Conservation (phyloP, 1,140 invertebrate genomes). For the Branchinecta lindahli region DNA sequence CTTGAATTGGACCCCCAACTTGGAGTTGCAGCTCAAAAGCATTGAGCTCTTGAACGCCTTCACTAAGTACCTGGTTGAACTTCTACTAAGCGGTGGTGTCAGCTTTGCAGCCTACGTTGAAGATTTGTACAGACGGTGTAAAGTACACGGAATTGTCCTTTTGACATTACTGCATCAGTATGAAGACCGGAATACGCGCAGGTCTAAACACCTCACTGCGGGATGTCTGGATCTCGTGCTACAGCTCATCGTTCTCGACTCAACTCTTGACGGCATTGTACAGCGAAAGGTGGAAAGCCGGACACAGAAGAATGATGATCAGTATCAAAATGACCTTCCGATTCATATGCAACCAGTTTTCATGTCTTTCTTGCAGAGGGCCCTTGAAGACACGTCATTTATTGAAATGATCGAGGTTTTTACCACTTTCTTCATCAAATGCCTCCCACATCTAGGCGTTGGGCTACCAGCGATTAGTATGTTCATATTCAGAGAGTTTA, state of each 20-base stretch:
- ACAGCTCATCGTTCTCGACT: neutral
- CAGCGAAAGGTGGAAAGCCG: neutral
- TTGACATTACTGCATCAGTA: neutral
- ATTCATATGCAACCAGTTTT: slow-evolving; percentile 75
- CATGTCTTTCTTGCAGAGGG: slow-evolving; percentile 58
- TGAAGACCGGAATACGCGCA: neutral
- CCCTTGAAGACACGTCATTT: slow-evolving; percentile 33
- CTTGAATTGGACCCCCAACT: neutral
- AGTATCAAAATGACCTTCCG: slow-evolving; percentile 39
- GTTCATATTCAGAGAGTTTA: neutral
- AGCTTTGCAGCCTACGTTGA: neutral
- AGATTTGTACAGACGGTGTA: neutral
- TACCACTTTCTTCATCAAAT: neutral
- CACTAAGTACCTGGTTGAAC: neutral
- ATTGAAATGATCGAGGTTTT: neutral
- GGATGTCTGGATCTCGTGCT: neutral
- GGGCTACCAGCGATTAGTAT: neutral
- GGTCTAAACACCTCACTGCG: slow-evolving; percentile 21
- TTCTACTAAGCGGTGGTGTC: neutral
- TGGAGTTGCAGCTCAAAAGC: neutral
- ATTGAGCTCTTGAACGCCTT: neutral
- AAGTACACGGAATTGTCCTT: neutral
- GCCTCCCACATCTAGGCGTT: slow-evolving; percentile 31
- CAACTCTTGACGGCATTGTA: neutral
- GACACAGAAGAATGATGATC: neutral